Percentiles rank a stretch among this genome's conserved stretches.
These are phyloP conservation scores for Empidonax traillii DNA, from an alignment of 2,113 vertebrate genomes.

Conservation along the genomic window DNA sequence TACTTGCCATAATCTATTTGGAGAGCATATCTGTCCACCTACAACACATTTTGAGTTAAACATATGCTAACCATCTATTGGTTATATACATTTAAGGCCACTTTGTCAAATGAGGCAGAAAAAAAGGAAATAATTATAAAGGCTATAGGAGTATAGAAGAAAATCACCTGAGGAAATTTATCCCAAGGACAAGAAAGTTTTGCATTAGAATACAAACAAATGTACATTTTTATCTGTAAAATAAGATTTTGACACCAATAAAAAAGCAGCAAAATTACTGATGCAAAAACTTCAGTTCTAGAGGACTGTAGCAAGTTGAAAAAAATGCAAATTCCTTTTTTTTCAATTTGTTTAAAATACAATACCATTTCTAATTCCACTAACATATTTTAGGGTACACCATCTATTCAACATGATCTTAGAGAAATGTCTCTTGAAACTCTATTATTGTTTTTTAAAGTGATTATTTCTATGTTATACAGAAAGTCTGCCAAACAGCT, in stretches of 20 bases:
- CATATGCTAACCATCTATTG: not conserved
- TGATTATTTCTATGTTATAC: not conserved
- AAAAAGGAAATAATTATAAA: not conserved
- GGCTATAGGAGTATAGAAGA: not conserved
- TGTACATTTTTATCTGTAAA: not conserved
- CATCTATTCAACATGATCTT: not conserved
- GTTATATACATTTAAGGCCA: not conserved
- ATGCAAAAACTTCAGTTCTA: not conserved
- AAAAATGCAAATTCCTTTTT: not conserved
- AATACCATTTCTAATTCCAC: not conserved
- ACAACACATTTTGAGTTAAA: not conserved
- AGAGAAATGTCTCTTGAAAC: not conserved
- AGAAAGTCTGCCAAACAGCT: not conserved
- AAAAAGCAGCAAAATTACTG: not conserved
- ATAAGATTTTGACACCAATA: not conserved
- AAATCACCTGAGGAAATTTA: not conserved
- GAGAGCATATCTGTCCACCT: not conserved
- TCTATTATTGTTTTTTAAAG: not conserved
- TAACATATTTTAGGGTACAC: not conserved
- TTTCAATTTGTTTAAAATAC: not conserved
- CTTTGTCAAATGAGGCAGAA: not conserved
- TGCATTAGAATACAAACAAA: not conserved
- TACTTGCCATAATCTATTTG: not conserved
- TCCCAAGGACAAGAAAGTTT: not conserved
- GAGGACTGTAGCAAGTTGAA: not conserved